Evolutionary conservation across 1,140 invertebrate species (phyloP), one percentile per base, ranked within the genome.

Genomic region (Uloborus diversus): DNA sequence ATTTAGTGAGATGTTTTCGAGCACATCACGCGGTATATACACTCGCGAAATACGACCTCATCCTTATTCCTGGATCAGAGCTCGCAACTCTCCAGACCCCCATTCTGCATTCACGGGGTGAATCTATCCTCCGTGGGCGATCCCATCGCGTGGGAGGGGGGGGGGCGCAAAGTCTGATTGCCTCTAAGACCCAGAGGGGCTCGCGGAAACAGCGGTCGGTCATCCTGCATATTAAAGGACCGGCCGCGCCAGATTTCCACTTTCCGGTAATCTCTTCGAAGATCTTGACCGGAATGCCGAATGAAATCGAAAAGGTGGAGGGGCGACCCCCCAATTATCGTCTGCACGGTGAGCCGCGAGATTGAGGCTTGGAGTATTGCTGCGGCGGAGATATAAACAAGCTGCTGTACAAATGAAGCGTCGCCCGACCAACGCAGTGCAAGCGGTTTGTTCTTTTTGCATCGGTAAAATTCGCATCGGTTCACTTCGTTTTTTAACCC

Each of bases 231-330:
- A 78, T 78, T 78, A 78, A 78, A 65, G 62, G 70, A 27, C 49
- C 56, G 73, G 73, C 61, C 62, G 37, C 17, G 47, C 73, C 73
- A 78, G 73, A 78, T n/a, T 78, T 78, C 73, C 73, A 66, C 73
- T 78, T 78, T 78, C 73, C 73, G 73, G 73, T 78, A 78, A 78
- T 78, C 73, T 78, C 73, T 78, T 78, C 66, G 47, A 66, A 47
- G 73, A 78, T 78, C 73, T 78, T 78, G 73, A 78, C 59, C 73
- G 61, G 73, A 78, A 78, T 78, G 73, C 62, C 62, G 61, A 78
- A 78, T 78, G 73, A 65, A 64, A 76, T 56, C 62, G 73, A 57
- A 78, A 62, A 53, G 49, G 59, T n/a, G n/a, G n/a, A n/a, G 49
- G 49, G 70, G 28, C 56, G n/a, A 32, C 49, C 37, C 42, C 23